phyloP scores from a whole-genome alignment of 2,888 invertebrate species.

The Apodemia mormo region DNA sequence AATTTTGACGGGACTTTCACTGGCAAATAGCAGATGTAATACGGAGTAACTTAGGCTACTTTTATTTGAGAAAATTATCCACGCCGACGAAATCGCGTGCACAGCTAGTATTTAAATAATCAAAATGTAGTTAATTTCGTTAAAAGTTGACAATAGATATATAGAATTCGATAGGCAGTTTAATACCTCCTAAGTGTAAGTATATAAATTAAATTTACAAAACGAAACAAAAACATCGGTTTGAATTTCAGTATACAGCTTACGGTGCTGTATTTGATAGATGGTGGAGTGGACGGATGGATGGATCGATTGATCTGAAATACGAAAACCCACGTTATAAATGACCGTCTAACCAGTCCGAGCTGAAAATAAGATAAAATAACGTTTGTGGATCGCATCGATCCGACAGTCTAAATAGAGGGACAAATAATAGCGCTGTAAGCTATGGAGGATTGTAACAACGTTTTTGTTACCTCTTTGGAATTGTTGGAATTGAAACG shows the following conservation, averaged over 20 bases:
- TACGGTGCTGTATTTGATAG: slow-evolving; percentile 9
- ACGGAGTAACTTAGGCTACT: too few species aligned
- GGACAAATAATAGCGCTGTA: slow-evolving; percentile 9
- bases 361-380: slow-evolving; percentile 28
- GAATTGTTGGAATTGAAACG: slow-evolving; percentile 1
- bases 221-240: neutral
- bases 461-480: neutral
- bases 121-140: too few species aligned
- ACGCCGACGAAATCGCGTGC: too few species aligned
- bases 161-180: too few species aligned
- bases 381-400: slow-evolving; percentile 12
- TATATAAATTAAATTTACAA: neutral
- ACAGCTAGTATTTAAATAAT: too few species aligned
- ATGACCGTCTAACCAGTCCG: slow-evolving; percentile 30
- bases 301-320: slow-evolving; percentile 33
- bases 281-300: slow-evolving; percentile 25
- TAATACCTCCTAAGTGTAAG: too few species aligned
- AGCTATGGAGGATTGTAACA: neutral
- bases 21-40: too few species aligned
- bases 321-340: slow-evolving; percentile 34
- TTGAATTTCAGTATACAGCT: slow-evolving; percentile 7
- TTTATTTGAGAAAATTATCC: too few species aligned
- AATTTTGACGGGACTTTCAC: too few species aligned
- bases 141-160: too few species aligned
- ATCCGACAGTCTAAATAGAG: slow-evolving; percentile 5